Evolutionary conservation across 1,140 invertebrate genomes (phyloP).

Genomic region (Phthorimaea operculella): DNA sequence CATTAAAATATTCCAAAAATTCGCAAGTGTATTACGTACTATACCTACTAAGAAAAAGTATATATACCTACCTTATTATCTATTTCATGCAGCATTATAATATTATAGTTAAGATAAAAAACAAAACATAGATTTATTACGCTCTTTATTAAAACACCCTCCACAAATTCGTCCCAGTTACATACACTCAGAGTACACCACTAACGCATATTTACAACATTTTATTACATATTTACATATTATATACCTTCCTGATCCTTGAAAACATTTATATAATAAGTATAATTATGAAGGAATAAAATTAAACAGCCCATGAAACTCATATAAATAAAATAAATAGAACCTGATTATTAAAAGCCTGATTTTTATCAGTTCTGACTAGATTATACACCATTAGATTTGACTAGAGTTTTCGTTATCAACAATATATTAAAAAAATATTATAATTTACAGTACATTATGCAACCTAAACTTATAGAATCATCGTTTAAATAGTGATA

Average conservation of each 20-base stretch:
- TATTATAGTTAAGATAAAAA: neutral
- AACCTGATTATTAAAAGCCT: neutral
- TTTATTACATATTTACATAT: conserved; percentile 37
- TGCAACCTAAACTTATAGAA: neutral
- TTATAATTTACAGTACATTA: neutral
- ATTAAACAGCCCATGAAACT: no score
- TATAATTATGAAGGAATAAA: no score
- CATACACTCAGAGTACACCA: conserved; percentile 54
- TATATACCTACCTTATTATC: no score
- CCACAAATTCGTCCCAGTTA: conserved; percentile 49
- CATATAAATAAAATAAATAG: no score
- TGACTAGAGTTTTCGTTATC: conserved; percentile 2
- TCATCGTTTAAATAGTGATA: neutral
- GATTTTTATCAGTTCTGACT: conserved; percentile 3
- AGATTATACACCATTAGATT: conserved; percentile 1
- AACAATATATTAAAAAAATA: neutral
- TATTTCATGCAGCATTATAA: no score
- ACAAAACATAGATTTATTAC: conserved; percentile 19
- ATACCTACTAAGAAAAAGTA: no score
- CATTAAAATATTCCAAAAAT: no score
- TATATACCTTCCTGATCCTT: neutral
- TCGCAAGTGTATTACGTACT: no score
- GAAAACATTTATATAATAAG: neutral
- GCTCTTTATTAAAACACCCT: conserved; percentile 66
- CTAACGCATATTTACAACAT: conserved; percentile 51